Conservation (phyloP, 2,113 vertebrate species). For the Petromus typicus region DNA sequence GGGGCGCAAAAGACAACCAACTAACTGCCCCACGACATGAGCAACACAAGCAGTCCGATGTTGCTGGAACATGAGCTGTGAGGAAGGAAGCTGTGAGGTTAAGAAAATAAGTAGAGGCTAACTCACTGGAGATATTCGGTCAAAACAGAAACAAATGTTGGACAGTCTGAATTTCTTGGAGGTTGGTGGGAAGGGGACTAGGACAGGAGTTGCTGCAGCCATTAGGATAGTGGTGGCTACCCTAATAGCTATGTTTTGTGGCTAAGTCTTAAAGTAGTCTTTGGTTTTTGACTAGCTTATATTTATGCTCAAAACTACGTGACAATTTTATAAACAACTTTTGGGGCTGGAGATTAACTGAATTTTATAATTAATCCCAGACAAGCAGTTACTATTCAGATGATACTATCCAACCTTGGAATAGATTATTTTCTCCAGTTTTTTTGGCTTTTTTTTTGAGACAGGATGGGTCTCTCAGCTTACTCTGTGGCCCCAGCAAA, state of each 20-base stretch:
- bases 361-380: conserved; percentile 8
- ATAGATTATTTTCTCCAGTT: too few relatives aligned
- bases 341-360: background rate
- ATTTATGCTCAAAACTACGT: background rate
- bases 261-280: background rate
- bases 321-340: background rate
- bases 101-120: background rate
- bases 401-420: too few relatives aligned
- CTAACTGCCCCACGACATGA: background rate
- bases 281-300: background rate
- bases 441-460: too few relatives aligned
- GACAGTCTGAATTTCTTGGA: background rate
- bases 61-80: fast-evolving
- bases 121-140: background rate
- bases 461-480: too few relatives aligned
- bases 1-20: background rate
- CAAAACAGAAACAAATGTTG: background rate
- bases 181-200: background rate
- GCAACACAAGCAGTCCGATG: background rate
- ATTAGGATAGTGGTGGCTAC: background rate
- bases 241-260: background rate
- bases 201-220: background rate
- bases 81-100: background rate
- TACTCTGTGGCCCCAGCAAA: too few relatives aligned
- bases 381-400: background rate